phyloP scores from a whole-genome alignment of 2,113 vertebrate genomes.

The Platanista minor region DNA sequence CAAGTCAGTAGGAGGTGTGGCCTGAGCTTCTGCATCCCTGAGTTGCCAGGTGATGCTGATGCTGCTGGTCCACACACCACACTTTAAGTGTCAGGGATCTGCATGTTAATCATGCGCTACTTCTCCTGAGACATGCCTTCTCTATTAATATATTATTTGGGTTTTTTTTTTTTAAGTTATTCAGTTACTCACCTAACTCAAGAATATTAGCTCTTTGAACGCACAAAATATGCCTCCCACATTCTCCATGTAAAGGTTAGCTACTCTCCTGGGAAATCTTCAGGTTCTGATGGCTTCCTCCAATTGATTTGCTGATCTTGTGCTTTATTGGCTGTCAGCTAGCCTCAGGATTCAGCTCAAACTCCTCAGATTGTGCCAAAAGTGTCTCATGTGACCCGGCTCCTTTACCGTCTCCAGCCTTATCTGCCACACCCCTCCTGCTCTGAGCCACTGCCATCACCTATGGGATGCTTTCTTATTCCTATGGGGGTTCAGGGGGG shows the following conservation, averaged over 20 bases:
- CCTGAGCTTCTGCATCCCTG: not conserved
- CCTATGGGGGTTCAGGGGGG: fast-evolving
- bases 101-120: not conserved
- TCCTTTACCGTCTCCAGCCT: not conserved
- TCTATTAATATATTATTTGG: not conserved
- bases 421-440: not conserved
- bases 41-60: not conserved
- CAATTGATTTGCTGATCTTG: not conserved
- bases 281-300: not conserved
- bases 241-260: not conserved
- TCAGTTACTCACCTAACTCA: not conserved
- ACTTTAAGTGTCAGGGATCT: not conserved
- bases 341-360: not conserved
- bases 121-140: not conserved
- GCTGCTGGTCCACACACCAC: not conserved
- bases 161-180: not conserved
- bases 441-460: not conserved
- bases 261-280: not conserved
- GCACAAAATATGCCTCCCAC: not conserved
- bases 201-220: not conserved
- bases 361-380: not conserved
- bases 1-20: not conserved
- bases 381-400: not conserved
- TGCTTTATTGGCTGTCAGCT: not conserved
- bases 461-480: not conserved